A percentile compares a stretch with the other conserved stretches of the same genome.
Evolutionary conservation across 2,888 invertebrate genomes (phyloP).

Genomic region (Clitarchus hookeri): DNA sequence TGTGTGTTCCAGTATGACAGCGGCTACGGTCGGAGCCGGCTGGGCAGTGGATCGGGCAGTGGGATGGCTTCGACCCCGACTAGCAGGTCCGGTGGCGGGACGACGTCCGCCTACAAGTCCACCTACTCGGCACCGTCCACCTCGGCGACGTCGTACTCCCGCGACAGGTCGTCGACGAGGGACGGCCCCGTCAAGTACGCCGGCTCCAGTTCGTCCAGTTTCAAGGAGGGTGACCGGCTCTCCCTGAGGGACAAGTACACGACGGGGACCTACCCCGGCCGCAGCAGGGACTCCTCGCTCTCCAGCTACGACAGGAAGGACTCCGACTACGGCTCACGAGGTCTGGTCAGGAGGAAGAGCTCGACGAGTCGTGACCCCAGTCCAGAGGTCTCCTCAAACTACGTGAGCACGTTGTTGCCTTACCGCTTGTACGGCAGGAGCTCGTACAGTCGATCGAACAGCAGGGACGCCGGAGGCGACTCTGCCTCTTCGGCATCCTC

Average conservation of each 20-base stretch:
- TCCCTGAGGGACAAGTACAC: conserved; percentile 35
- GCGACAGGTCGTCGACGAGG: conserved; percentile 18
- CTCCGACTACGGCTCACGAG: conserved; percentile 25
- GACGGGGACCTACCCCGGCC: conserved; percentile 34
- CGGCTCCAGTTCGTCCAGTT: not conserved
- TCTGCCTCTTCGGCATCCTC: conserved; percentile 30
- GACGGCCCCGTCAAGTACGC: conserved; percentile 6
- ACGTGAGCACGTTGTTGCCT: conserved; percentile 31
- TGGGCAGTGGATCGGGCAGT: conserved; percentile 27
- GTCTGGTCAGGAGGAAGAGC: conserved; percentile 27
- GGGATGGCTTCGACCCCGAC: not conserved
- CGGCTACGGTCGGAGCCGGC: conserved; percentile 30
- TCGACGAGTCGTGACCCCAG: conserved; percentile 28
- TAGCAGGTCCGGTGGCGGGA: conserved; percentile 12
- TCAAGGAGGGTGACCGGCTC: conserved; percentile 32
- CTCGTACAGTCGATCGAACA: conserved; percentile 35
- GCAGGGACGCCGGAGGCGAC: conserved; percentile 40
- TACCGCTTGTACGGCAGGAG: conserved; percentile 37
- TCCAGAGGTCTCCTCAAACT: conserved; percentile 28
- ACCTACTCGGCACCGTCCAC: conserved; percentile 2
- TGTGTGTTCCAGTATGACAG: conserved; percentile 28
- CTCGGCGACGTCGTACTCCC: not conserved
- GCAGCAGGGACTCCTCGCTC: conserved; percentile 20
- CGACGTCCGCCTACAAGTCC: not conserved
- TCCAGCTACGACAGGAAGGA: conserved; percentile 30